Conservation (phyloP, 2,888 invertebrate genomes). For the Xestia c-nigrum region DNA sequence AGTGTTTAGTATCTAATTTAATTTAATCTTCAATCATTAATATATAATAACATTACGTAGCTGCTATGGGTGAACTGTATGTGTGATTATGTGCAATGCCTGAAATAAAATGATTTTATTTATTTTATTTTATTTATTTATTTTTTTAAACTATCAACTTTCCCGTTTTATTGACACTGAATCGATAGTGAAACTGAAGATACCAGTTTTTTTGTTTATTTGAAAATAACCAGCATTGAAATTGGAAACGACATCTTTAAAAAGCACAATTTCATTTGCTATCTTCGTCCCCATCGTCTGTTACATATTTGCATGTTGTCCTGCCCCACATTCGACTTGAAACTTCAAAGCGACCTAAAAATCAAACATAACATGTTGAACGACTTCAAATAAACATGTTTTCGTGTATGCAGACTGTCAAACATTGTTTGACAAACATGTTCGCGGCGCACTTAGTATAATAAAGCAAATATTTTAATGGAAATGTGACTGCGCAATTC, state of each 20-base stretch:
- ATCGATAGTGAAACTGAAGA: neutral
- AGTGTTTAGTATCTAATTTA: too few relatives aligned
- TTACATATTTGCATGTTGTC: slow-evolving; percentile 1
- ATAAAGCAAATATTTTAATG: slow-evolving; percentile 59
- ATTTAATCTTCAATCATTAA: too few relatives aligned
- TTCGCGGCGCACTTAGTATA: slow-evolving; percentile 44
- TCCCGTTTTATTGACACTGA: neutral
- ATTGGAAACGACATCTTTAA: neutral
- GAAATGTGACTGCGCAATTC: slow-evolving; percentile 55
- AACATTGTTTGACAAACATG: slow-evolving; percentile 61
- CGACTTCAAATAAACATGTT: slow-evolving; percentile 48
- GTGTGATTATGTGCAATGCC: too few relatives aligned
- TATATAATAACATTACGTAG: too few relatives aligned
- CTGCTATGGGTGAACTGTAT: too few relatives aligned
- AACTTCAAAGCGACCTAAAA: slow-evolving; percentile 33
- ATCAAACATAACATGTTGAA: slow-evolving; percentile 22
- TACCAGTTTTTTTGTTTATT: neutral
- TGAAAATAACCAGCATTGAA: neutral
- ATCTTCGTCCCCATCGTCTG: neutral
- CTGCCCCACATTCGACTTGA: neutral
- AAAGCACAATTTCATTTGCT: neutral
- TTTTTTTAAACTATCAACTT: neutral
- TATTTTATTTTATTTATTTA: too few relatives aligned
- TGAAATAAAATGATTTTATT: too few relatives aligned
- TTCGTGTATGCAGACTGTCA: slow-evolving; percentile 47